A percentile compares a stretch with the other conserved stretches of the same genome.
Evolutionary conservation across 2,797 vertebrate species (phyloP).

Genomic region (Octomys mimax): DNA sequence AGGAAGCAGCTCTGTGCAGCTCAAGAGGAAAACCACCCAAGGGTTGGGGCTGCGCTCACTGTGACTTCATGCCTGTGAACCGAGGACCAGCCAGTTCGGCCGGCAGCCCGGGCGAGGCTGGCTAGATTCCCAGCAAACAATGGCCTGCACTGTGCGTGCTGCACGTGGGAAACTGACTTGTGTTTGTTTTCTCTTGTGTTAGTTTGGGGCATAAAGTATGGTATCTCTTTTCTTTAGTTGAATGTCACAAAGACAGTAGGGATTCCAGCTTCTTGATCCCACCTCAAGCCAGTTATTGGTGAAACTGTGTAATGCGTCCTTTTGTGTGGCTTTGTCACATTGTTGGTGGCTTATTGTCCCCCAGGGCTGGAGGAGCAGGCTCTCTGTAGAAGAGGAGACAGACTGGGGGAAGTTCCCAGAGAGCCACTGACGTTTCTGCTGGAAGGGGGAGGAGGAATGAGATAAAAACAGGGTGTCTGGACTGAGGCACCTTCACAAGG

Average conservation of each 20-base stretch:
- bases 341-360: conserved; percentile 6
- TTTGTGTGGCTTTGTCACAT: background rate
- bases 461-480: conserved; percentile 19
- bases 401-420: conserved; percentile 75
- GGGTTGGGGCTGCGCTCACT: background rate
- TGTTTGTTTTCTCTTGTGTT: conserved; percentile 79
- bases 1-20: conserved; percentile 12
- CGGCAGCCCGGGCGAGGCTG: conserved; percentile 41
- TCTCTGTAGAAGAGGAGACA: conserved; percentile 64
- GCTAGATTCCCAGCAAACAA: conserved; percentile 70
- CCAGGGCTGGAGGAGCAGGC: conserved; percentile 53
- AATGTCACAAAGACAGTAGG: background rate
- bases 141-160: conserved; percentile 68
- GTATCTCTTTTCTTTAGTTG: conserved; percentile 22
- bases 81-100: conserved; percentile 78
- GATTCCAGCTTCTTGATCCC: background rate
- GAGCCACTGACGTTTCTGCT: conserved; percentile 26
- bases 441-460: conserved; percentile 58
- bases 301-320: conserved; percentile 21
- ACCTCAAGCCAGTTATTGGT: background rate
- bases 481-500: background rate
- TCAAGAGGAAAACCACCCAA: conserved; percentile 68
- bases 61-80: conserved; percentile 76
- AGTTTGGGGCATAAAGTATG: conserved; percentile 50
- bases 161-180: conserved; percentile 69